Evolutionary conservation across 2,888 invertebrate genomes (phyloP).

Genomic region (Drosophila austrosaltans): DNA sequence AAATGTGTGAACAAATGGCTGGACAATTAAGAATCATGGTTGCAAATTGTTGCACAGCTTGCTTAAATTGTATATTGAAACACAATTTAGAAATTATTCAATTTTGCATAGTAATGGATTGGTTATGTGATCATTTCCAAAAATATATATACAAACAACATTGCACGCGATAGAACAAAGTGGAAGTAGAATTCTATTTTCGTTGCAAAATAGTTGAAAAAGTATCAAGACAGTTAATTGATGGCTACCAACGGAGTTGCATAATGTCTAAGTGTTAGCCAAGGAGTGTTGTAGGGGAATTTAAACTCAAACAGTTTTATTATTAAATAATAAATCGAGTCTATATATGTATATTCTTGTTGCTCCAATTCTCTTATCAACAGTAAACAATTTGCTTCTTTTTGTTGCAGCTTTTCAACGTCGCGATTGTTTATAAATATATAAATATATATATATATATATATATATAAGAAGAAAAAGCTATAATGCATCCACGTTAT

Average conservation of each 20-base stretch:
- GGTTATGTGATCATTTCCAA: too few species aligned
- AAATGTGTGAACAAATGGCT: constrained; percentile 1
- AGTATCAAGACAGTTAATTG: too few species aligned
- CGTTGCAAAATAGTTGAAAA: too few species aligned
- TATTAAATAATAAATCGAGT: background rate
- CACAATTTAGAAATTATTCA: too few species aligned
- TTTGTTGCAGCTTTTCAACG: constrained; percentile 32
- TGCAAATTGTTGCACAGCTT: too few species aligned
- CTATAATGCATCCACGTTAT: constrained; percentile 79
- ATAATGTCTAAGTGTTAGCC: too few species aligned
- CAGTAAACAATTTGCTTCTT: background rate
- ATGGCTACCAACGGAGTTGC: background rate
- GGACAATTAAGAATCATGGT: constrained; percentile 1
- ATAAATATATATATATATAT: constrained; percentile 13
- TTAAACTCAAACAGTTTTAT: background rate
- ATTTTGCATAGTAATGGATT: too few species aligned
- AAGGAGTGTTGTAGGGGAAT: background rate
- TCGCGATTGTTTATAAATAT: constrained; percentile 30
- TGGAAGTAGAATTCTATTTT: too few species aligned
- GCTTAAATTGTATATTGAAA: too few species aligned
- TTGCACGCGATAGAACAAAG: too few species aligned
- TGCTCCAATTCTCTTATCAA: background rate
- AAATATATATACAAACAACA: too few species aligned
- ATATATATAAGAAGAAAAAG: constrained; percentile 10
- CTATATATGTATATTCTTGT: background rate